Evolutionary conservation across 2,888 invertebrate genomes (phyloP).

Genomic region (Rotaria macrura): DNA sequence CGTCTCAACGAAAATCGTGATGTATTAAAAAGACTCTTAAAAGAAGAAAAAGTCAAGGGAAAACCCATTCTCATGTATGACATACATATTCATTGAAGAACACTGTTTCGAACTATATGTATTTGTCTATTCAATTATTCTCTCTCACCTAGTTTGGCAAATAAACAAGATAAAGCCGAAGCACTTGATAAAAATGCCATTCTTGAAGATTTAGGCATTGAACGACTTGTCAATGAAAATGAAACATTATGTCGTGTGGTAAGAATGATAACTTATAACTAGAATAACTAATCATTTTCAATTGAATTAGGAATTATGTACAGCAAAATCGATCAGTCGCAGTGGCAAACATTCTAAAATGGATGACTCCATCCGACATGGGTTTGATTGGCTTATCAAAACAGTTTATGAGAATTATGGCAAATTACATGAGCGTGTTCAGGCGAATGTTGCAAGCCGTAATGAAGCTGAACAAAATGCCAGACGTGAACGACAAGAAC

Average conservation of each 20-base stretch:
- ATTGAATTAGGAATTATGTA: conserved; percentile 14
- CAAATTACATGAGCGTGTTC: not conserved
- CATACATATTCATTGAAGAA: not conserved
- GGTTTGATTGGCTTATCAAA: conserved; percentile 33
- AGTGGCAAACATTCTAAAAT: conserved; percentile 16
- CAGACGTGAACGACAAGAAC: conserved; percentile 21
- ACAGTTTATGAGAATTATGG: conserved; percentile 13
- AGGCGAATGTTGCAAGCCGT: conserved; percentile 9
- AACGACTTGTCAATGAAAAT: conserved; percentile 26
- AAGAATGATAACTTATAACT: not conserved
- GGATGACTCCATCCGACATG: conserved; percentile 20
- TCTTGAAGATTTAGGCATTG: conserved; percentile 25
- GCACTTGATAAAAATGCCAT: conserved; percentile 26
- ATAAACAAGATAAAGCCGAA: conserved; percentile 27
- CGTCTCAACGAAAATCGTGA: conserved; percentile 23
- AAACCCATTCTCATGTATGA: conserved; percentile 29
- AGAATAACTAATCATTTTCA: too few species aligned
- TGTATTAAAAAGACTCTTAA: conserved; percentile 23
- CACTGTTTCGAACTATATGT: too few species aligned
- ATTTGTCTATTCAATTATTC: not conserved
- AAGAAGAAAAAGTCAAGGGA: conserved; percentile 29
- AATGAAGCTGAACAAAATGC: not conserved
- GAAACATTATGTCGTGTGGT: conserved; percentile 27
- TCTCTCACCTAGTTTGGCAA: conserved; percentile 13
- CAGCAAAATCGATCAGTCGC: not conserved